Evolutionary conservation across 2,797 vertebrate species (phyloP).

Genomic region (Catostomus latipinnis): DNA sequence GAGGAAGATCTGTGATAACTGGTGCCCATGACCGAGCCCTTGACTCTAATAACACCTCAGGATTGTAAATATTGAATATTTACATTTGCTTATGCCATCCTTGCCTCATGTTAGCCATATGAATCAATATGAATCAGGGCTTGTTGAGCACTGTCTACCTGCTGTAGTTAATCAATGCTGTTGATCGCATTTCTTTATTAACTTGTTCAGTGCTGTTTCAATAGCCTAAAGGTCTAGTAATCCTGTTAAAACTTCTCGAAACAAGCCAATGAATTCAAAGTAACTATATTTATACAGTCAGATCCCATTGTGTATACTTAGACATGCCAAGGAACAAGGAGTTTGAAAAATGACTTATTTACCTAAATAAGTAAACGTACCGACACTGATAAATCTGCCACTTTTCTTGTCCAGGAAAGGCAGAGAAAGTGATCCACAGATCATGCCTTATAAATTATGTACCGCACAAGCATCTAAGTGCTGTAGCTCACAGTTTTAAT

Average conservation of each 20-base stretch:
- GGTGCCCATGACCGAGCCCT: conserved; percentile 69
- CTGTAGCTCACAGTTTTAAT: conserved; percentile 82
- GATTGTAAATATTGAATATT: conserved; percentile 85
- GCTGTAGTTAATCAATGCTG: conserved; percentile 69
- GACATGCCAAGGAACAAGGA: conserved; percentile 32
- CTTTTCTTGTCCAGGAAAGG: conserved; percentile 70
- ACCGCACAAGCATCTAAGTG: conserved; percentile 83
- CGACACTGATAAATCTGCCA: conserved; percentile 77
- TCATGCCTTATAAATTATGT: conserved; percentile 84
- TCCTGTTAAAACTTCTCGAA: background rate
- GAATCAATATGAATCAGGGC: conserved; percentile 77
- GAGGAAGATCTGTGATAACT: conserved; percentile 67
- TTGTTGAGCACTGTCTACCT: conserved; percentile 50
- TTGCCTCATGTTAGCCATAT: conserved; percentile 70
- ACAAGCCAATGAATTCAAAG: background rate
- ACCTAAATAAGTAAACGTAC: conserved; percentile 61
- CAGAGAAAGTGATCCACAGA: conserved; percentile 80
- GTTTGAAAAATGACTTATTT: conserved; percentile 52
- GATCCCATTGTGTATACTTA: conserved; percentile 11
- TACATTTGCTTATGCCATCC: conserved; percentile 80
- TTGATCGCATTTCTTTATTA: conserved; percentile 72
- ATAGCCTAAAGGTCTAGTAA: conserved; percentile 56
- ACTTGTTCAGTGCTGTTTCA: conserved; percentile 66
- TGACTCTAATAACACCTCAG: conserved; percentile 78
- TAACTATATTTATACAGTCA: background rate